Percentiles rank a stretch among this genome's conserved stretches.
These are phyloP conservation scores for Orycteropus afer DNA, from an alignment of 2,113 vertebrate species.

Conservation along the genomic window DNA sequence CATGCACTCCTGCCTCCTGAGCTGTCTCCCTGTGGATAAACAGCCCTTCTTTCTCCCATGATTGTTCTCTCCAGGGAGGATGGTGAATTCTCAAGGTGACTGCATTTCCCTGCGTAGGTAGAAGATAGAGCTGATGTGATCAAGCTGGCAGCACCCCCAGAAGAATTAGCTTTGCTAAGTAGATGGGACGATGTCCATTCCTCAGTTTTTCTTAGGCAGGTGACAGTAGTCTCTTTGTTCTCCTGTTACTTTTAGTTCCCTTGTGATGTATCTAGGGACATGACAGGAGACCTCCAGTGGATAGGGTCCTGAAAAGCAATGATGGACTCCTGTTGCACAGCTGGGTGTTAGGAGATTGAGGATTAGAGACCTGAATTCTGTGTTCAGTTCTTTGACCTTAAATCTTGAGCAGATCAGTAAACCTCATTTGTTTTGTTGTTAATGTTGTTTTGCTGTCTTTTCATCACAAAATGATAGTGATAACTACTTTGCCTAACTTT, in stretches of 20 bases:
- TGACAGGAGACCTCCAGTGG: too few relatives aligned
- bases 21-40: too few relatives aligned
- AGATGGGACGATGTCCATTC: background rate
- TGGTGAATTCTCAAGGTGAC: background rate
- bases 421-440: background rate
- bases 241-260: background rate
- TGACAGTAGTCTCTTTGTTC: background rate
- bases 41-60: too few relatives aligned
- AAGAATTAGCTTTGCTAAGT: background rate
- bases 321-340: background rate
- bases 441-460: background rate
- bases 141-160: background rate
- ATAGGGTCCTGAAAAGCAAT: too few relatives aligned
- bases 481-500: slow-evolving; percentile 6
- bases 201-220: background rate
- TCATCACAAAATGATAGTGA: background rate
- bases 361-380: background rate
- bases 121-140: background rate
- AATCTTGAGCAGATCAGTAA: background rate
- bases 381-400: background rate
- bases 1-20: too few relatives aligned
- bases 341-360: background rate
- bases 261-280: background rate
- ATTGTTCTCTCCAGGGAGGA: too few relatives aligned
- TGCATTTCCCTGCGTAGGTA: background rate